These are phyloP conservation scores for Paragorgia papillata DNA, from an alignment of 92 coral and sea anemone genomes.

Conservation along the genomic window DNA sequence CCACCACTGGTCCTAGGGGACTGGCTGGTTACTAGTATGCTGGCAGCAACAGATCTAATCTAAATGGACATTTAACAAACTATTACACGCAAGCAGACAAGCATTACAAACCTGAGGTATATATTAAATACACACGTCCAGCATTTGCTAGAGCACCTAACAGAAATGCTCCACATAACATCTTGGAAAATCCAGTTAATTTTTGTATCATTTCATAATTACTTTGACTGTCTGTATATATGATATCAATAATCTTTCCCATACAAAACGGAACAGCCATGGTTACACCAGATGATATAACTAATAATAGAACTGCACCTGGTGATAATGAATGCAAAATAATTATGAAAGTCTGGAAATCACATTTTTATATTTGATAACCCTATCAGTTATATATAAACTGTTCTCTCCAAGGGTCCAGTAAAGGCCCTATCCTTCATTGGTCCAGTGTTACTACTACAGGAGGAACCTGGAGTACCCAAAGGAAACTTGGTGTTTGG, in stretches of 20 bases:
- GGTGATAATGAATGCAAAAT: constrained; percentile 25
- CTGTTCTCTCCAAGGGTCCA: not conserved
- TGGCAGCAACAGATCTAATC: too few species aligned
- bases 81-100: not conserved
- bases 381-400: not conserved
- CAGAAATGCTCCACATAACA: constrained; percentile 80
- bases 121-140: constrained; percentile 89
- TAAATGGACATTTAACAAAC: not conserved
- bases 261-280: constrained; percentile 98
- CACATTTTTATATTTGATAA: not conserved
- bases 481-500: not conserved
- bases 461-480: too few species aligned
- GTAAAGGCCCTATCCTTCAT: too few species aligned
- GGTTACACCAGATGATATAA: constrained; percentile 88
- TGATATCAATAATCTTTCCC: constrained; percentile 94
- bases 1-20: too few species aligned
- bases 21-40: too few species aligned
- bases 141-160: constrained; percentile 89
- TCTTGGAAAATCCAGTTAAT: constrained; percentile 68
- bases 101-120: constrained; percentile 69
- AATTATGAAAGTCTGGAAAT: not conserved
- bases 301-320: constrained; percentile 83
- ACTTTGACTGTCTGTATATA: constrained; percentile 76
- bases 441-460: not conserved
- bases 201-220: constrained; percentile 74